Conservation (phyloP, 2,113 vertebrate genomes). For the Sorex fumeus region DNA sequence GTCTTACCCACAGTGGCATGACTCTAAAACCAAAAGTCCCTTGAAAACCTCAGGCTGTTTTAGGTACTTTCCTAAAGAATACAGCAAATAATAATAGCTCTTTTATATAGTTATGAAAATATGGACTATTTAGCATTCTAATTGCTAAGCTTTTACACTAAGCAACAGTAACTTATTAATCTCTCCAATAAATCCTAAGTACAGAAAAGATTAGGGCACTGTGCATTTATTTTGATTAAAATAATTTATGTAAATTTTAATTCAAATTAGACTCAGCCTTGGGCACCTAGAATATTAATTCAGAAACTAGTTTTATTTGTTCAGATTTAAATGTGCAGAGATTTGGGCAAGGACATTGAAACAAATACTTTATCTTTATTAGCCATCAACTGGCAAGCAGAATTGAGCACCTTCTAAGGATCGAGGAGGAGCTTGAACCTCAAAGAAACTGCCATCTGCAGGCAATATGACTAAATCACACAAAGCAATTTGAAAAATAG, state of each 20-base stretch:
- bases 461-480: conserved; percentile 61
- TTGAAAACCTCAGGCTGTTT: not conserved
- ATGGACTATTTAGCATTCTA: conserved; percentile 43
- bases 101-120: not conserved
- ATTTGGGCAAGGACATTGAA: conserved; percentile 66
- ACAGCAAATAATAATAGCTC: conserved; percentile 1
- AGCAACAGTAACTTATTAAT: conserved; percentile 65
- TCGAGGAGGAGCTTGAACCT: conserved; percentile 12
- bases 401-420: conserved; percentile 60
- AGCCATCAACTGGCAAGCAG: conserved; percentile 68
- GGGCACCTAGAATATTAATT: conserved; percentile 79
- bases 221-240: conserved; percentile 79
- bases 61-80: conserved; percentile 4
- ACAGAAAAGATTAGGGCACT: conserved; percentile 55
- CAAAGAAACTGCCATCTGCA: conserved; percentile 71
- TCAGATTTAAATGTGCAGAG: conserved; percentile 47
- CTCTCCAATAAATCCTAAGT: conserved; percentile 64
- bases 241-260: conserved; percentile 69
- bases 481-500: conserved; percentile 57
- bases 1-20: not conserved
- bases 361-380: conserved; percentile 76
- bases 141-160: conserved; percentile 33
- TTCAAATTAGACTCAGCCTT: conserved; percentile 60
- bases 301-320: conserved; percentile 60
- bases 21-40: conserved; percentile 21